These are phyloP conservation scores for Darevskia mixta DNA, from an alignment of 2,797 vertebrate species.

Conservation along the genomic window DNA sequence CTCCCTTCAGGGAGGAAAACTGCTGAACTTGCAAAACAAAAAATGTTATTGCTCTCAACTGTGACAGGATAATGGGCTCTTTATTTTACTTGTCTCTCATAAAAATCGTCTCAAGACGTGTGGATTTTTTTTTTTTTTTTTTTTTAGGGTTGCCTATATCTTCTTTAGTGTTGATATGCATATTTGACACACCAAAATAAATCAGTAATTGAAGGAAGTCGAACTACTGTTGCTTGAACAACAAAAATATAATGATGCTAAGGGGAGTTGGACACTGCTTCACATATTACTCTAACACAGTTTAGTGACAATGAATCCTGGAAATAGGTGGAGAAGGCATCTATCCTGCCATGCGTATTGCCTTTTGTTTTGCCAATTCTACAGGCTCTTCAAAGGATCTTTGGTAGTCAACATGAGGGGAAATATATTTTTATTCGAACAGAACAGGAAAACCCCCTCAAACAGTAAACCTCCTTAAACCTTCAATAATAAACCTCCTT, in stretches of 20 bases:
- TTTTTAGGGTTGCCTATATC: neutral
- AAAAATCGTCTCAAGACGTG: neutral
- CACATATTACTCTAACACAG: neutral
- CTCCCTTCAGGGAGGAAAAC: slow-evolving; percentile 8
- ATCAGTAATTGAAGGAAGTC: neutral
- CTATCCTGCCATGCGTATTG: neutral
- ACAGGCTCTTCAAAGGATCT: too few relatives aligned
- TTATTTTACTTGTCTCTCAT: neutral
- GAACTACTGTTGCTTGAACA: neutral
- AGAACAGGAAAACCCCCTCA: too few relatives aligned
- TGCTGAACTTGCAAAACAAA: slow-evolving; percentile 33
- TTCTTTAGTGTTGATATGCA: neutral
- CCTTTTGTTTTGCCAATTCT: neutral
- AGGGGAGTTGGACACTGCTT: neutral
- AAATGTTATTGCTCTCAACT: neutral
- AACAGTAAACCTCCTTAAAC: too few relatives aligned
- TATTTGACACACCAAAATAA: neutral
- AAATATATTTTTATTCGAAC: too few relatives aligned
- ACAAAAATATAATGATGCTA: neutral
- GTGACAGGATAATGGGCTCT: neutral
- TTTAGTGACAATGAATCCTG: neutral
- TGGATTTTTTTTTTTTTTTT: neutral
- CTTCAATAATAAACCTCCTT: too few relatives aligned
- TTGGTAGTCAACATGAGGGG: too few relatives aligned
- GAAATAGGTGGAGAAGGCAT: neutral